Evolutionary conservation across 1,140 invertebrate genomes (phyloP).

Genomic region (Frieseomelitta varia): DNA sequence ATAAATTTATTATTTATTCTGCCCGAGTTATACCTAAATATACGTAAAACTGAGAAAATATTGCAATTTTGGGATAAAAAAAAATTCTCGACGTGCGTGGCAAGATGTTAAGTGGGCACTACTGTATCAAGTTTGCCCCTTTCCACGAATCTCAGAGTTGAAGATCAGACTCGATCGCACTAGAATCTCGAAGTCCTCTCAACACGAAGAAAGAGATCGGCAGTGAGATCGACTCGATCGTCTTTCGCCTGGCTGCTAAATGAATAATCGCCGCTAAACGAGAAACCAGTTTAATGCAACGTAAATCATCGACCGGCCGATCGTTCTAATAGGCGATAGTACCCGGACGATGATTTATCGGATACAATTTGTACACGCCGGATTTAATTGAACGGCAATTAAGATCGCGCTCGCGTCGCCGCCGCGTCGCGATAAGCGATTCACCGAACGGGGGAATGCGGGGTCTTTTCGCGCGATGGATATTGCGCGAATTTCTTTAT

Average conservation of each 20-base stretch:
- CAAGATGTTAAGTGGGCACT: too few relatives aligned
- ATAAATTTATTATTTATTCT: too few relatives aligned
- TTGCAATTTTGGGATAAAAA: too few relatives aligned
- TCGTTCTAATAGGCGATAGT: conserved; percentile 46
- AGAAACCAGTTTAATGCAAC: conserved; percentile 13
- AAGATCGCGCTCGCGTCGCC: conserved; percentile 3
- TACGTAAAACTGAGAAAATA: too few relatives aligned
- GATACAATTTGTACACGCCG: conserved; percentile 45
- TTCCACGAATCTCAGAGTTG: background rate
- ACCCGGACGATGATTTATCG: conserved; percentile 40
- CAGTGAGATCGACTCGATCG: background rate
- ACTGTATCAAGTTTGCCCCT: background rate
- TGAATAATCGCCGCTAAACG: background rate
- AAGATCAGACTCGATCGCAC: background rate
- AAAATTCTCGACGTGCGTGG: too few relatives aligned
- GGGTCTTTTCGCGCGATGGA: background rate
- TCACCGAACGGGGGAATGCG: background rate
- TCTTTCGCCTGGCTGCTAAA: background rate
- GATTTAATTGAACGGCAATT: conserved; percentile 50
- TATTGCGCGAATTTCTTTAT: conserved; percentile 28
- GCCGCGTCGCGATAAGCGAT: conserved; percentile 16
- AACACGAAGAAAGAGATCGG: too few relatives aligned
- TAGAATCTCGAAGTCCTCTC: background rate
- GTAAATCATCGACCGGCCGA: conserved; percentile 37
- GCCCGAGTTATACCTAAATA: too few relatives aligned